Conservation (phyloP, 2,797 vertebrate genomes). For the Caiman crocodilus region DNA sequence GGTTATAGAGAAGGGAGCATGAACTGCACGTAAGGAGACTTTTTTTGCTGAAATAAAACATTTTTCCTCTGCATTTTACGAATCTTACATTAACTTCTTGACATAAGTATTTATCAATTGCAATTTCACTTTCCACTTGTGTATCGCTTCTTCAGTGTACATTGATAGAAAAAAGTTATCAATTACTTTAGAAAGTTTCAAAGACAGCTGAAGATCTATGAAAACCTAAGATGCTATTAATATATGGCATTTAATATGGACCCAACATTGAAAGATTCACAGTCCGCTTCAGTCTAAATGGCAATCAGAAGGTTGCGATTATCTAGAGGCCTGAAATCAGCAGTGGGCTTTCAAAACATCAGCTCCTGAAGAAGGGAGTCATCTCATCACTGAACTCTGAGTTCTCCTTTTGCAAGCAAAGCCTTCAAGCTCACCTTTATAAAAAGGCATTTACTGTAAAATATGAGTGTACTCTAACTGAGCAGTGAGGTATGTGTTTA, state of each 20-base stretch:
- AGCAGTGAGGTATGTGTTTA: not conserved
- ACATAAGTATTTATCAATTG: not conserved
- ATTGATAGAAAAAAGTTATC: not conserved
- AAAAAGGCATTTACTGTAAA: not conserved
- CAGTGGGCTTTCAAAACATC: not conserved
- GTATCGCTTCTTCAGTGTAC: not conserved
- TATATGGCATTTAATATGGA: not conserved
- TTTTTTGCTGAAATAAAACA: not conserved
- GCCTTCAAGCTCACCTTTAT: constrained; percentile 10
- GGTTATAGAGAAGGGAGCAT: not conserved
- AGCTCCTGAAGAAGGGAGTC: not conserved
- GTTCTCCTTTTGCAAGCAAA: not conserved
- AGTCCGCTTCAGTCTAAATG: not conserved
- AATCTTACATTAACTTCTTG: not conserved
- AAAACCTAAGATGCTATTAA: not conserved
- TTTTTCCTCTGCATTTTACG: not conserved
- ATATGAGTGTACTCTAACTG: not conserved
- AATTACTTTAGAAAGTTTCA: not conserved
- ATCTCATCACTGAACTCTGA: not conserved
- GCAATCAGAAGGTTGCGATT: not conserved
- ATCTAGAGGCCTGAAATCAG: not conserved
- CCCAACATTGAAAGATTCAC: not conserved
- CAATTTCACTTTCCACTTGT: not conserved
- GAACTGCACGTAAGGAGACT: not conserved
- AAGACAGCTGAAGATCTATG: not conserved